Conservation (phyloP, 2,113 vertebrate species). For the Hyperopisus bebe region DNA sequence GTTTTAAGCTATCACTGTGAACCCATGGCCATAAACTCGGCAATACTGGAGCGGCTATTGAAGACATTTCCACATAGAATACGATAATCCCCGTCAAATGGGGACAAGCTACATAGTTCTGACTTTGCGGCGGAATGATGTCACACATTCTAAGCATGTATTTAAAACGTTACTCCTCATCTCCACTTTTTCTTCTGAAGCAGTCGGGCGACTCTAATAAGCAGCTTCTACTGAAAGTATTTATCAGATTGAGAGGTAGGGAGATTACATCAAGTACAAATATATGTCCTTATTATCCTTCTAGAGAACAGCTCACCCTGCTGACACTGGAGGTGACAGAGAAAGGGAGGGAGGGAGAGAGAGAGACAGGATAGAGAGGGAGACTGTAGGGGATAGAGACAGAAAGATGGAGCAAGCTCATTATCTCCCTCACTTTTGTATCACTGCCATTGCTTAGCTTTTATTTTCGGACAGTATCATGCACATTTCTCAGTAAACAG, state of each 20-base stretch:
- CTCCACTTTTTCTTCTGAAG: constrained; percentile 47
- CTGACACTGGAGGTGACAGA: constrained; percentile 49
- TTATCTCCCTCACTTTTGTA: not conserved
- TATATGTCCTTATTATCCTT: constrained; percentile 59
- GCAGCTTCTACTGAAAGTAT: constrained; percentile 53
- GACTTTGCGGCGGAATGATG: constrained; percentile 55
- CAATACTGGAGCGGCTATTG: constrained; percentile 48
- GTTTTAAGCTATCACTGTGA: constrained; percentile 54
- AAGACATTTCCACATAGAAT: constrained; percentile 55
- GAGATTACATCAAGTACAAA: constrained; percentile 59
- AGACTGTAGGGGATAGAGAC: not conserved
- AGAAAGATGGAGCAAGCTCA: not conserved
- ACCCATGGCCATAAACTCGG: constrained; percentile 50
- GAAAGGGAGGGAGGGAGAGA: not conserved
- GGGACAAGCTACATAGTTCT: constrained; percentile 52
- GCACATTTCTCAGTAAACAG: not conserved
- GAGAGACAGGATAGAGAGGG: constrained; percentile 5
- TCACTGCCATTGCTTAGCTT: not conserved
- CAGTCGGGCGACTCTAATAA: constrained; percentile 54
- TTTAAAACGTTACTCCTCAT: constrained; percentile 48
- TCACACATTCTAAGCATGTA: constrained; percentile 54
- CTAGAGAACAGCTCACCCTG: constrained; percentile 45
- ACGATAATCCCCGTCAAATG: constrained; percentile 54
- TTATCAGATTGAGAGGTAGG: constrained; percentile 56
- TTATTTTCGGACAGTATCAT: not conserved